Percentiles rank a stretch among this genome's conserved stretches.
Evolutionary conservation across 2,888 invertebrate genomes (phyloP).

Genomic region (Caenorhabditis sinica): DNA sequence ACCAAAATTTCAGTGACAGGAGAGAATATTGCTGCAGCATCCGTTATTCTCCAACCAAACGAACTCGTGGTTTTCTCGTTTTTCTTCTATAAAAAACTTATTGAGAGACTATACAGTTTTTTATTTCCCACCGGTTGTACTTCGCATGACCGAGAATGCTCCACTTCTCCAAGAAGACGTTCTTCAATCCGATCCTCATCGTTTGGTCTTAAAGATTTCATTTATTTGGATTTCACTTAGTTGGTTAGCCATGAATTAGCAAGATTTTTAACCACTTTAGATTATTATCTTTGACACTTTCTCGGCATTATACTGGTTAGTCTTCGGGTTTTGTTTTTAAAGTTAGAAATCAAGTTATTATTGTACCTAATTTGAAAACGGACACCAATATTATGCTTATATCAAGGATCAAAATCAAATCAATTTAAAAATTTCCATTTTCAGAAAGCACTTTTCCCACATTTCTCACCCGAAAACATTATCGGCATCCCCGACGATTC

Average conservation of each 20-base stretch:
- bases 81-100: constrained; percentile 11
- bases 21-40: background rate
- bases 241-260: too few relatives aligned
- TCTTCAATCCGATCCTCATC: constrained; percentile 75
- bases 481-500: constrained; percentile 79
- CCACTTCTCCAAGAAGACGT: constrained; percentile 76
- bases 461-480: constrained; percentile 79
- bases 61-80: constrained; percentile 46
- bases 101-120: too few relatives aligned
- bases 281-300: background rate
- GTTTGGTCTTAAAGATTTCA: constrained; percentile 69
- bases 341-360: too few relatives aligned
- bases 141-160: constrained; percentile 75
- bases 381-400: too few relatives aligned
- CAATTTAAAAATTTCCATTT: too few relatives aligned
- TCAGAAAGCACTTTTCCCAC: too few relatives aligned
- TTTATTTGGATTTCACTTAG: background rate
- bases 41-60: constrained; percentile 46
- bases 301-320: background rate
- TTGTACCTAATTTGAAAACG: too few relatives aligned
- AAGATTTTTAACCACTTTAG: background rate
- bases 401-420: too few relatives aligned
- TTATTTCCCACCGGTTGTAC: constrained; percentile 29
- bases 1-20: background rate
- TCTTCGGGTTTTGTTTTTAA: too few relatives aligned